Conservation (phyloP, 2,888 invertebrate genomes). For the Euplexia lucipara region DNA sequence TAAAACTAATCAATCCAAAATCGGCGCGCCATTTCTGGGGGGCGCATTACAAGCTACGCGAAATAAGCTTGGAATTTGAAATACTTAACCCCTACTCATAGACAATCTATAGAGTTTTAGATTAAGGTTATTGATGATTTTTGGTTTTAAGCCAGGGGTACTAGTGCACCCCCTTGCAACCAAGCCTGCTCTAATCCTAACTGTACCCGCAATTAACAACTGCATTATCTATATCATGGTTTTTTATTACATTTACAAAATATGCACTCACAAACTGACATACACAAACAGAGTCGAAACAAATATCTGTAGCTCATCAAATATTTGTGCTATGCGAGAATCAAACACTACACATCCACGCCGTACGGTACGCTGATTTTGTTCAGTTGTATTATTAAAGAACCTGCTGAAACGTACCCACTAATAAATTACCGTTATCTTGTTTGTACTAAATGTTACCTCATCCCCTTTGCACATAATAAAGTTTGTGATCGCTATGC, state of each 20-base stretch:
- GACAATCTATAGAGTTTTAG: no score
- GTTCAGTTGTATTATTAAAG: constrained; percentile 37
- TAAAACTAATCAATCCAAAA: neutral
- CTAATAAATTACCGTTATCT: constrained; percentile 44
- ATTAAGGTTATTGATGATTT: no score
- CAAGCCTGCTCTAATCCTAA: no score
- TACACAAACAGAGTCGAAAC: constrained; percentile 39
- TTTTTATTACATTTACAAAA: constrained; percentile 49
- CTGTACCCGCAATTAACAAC: neutral
- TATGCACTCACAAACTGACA: constrained; percentile 4
- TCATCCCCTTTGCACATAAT: constrained; percentile 35
- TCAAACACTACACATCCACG: constrained; percentile 33
- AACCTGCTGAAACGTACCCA: constrained; percentile 22
- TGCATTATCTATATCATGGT: constrained; percentile 18
- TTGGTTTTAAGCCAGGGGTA: no score
- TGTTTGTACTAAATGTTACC: constrained; percentile 37
- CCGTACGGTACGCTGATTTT: constrained; percentile 7
- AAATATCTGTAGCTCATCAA: constrained; percentile 56
- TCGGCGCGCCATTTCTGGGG: no score
- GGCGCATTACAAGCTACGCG: no score
- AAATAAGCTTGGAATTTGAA: no score
- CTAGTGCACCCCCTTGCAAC: no score
- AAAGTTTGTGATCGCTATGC: constrained; percentile 37
- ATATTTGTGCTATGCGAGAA: constrained; percentile 35
- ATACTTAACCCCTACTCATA: no score